These are phyloP conservation scores for Rhombomys opimus DNA, from an alignment of 2,113 vertebrate species.

Conservation along the genomic window DNA sequence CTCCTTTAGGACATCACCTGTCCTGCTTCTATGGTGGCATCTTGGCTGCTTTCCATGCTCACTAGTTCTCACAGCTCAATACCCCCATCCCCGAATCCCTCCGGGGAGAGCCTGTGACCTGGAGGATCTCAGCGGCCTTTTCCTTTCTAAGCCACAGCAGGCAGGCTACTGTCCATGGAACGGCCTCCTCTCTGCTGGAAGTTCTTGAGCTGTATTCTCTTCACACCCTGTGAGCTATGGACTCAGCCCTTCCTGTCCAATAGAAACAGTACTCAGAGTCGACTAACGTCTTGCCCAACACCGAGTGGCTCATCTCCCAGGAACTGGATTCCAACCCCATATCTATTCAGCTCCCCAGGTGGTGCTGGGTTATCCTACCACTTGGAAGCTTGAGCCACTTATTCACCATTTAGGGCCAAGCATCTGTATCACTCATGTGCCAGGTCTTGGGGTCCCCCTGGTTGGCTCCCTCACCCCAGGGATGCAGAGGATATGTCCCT, in stretches of 20 bases:
- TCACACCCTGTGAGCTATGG: not conserved
- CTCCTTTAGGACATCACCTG: not conserved
- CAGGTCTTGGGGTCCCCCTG: not conserved
- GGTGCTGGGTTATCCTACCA: not conserved
- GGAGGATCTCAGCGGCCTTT: not conserved
- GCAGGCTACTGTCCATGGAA: not conserved
- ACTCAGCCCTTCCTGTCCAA: not conserved
- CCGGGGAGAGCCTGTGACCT: not conserved
- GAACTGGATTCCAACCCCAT: not conserved
- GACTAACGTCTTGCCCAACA: not conserved
- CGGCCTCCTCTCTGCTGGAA: not conserved
- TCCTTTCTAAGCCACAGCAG: not conserved
- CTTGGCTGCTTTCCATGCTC: not conserved
- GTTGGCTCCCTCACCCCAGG: not conserved
- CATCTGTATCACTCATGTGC: not conserved
- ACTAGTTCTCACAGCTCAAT: not conserved
- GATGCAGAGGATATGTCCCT: not conserved
- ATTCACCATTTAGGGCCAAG: accelerated
- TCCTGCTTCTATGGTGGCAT: not conserved
- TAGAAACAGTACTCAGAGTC: not conserved
- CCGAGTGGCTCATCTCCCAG: not conserved
- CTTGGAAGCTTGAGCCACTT: not conserved
- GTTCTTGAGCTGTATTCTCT: not conserved
- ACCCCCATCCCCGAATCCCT: not conserved
- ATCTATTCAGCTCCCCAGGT: not conserved